These are phyloP conservation scores for Leptarthrus brevirostris DNA, from an alignment of 2,888 invertebrate species.

Conservation along the genomic window DNA sequence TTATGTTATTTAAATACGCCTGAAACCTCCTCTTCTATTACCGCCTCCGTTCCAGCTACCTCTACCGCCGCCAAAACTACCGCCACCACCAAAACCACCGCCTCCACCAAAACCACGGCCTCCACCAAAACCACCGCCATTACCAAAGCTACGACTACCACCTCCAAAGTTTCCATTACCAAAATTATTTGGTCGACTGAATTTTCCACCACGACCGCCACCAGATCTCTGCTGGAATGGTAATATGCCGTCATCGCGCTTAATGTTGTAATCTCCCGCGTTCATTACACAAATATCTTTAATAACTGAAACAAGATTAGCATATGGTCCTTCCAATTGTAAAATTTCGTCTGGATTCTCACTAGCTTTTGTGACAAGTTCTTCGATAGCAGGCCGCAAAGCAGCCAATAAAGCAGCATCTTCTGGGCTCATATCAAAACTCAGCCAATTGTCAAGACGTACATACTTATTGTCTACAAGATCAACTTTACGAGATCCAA, in stretches of 20 bases:
- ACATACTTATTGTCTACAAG: conserved; percentile 76
- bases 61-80: conserved; percentile 55
- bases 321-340: conserved; percentile 64
- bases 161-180: conserved; percentile 56
- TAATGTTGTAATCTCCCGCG: conserved; percentile 79
- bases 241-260: conserved; percentile 68
- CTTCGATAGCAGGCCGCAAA: conserved; percentile 89
- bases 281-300: conserved; percentile 80
- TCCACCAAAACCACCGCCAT: conserved; percentile 56
- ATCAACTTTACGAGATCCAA: conserved; percentile 83
- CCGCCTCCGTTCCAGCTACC: conserved; percentile 27
- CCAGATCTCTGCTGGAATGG: conserved; percentile 60
- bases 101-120: conserved; percentile 55
- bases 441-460: conserved; percentile 93
- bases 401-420: conserved; percentile 86
- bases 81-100: conserved; percentile 56
- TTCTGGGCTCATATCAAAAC: conserved; percentile 83
- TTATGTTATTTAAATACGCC: neutral
- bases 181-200: conserved; percentile 15
- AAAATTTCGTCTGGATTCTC: conserved; percentile 82
- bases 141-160: conserved; percentile 54
- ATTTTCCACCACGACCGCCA: conserved; percentile 56
- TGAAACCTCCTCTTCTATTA: conserved; percentile 14
- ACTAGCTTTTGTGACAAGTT: conserved; percentile 82
- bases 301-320: conserved; percentile 75